A percentile compares a stretch with the other conserved stretches of the same genome.
phyloP scores from a whole-genome alignment of 2,888 invertebrate genomes.

The Perdita meconis region DNA sequence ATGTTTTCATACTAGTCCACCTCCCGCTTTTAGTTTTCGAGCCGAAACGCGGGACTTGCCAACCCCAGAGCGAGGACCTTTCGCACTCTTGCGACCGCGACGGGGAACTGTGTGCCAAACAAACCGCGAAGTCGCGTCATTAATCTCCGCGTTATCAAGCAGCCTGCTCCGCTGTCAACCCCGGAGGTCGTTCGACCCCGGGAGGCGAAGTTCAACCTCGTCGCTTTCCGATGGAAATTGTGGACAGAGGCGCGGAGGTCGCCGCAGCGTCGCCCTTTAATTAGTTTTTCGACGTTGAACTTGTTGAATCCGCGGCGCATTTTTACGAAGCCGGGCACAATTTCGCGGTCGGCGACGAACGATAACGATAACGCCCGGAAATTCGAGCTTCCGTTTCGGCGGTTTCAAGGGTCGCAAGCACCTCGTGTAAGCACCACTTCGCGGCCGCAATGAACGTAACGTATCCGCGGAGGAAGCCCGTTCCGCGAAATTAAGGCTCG shows the following conservation, averaged over 20 bases:
- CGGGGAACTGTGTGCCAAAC: slow-evolving; percentile 39
- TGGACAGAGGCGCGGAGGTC: too few species aligned
- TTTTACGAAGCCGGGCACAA: background rate
- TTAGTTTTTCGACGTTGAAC: slow-evolving; percentile 18
- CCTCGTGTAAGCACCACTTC: slow-evolving; percentile 7
- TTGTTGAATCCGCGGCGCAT: slow-evolving; percentile 26
- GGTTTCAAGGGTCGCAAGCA: background rate
- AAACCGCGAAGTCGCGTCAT: slow-evolving; percentile 60
- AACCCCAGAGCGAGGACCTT: slow-evolving; percentile 29
- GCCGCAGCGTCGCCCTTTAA: background rate
- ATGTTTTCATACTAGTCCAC: background rate
- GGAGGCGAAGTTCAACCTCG: background rate
- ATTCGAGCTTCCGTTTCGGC: background rate
- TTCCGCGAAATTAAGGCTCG: slow-evolving; percentile 23
- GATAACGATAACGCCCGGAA: slow-evolving; percentile 3
- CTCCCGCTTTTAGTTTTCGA: background rate
- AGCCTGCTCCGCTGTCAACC: slow-evolving; percentile 23
- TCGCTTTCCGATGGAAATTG: background rate
- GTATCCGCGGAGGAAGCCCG: slow-evolving; percentile 15
- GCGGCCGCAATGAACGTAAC: slow-evolving; percentile 2
- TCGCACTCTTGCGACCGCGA: slow-evolving; percentile 34
- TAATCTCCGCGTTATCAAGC: slow-evolving; percentile 60
- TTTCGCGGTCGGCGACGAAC: background rate
- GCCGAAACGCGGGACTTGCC: slow-evolving; percentile 24
- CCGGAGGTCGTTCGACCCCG: background rate